phyloP scores from a whole-genome alignment of 2,888 invertebrate species.

The Tricholauxania praeusta region DNA sequence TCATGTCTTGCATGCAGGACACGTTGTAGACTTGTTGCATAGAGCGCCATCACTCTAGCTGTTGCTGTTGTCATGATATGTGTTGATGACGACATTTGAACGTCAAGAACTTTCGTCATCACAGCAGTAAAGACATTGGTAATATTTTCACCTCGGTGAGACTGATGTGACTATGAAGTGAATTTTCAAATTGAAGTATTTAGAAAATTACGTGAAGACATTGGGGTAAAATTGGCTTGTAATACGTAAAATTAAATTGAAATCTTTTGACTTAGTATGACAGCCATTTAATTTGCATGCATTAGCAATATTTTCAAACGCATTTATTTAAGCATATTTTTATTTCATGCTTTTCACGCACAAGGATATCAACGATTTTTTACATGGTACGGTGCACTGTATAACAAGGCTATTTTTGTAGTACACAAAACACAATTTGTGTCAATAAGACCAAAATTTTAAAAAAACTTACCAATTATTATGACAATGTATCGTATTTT shows the following conservation, averaged over 20 bases:
- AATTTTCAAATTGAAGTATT: too few species aligned
- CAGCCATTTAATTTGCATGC: constrained; percentile 64
- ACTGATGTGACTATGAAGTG: too few species aligned
- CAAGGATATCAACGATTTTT: neutral
- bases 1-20: constrained; percentile 25
- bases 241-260: too few species aligned
- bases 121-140: constrained; percentile 21
- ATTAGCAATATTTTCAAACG: constrained; percentile 61
- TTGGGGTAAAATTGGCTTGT: too few species aligned
- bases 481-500: too few species aligned
- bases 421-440: too few species aligned
- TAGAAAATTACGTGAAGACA: too few species aligned
- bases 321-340: constrained; percentile 58
- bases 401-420: too few species aligned
- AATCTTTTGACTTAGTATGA: too few species aligned
- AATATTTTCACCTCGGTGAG: constrained; percentile 9
- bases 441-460: too few species aligned
- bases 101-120: constrained; percentile 9
- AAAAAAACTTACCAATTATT: too few species aligned
- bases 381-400: too few species aligned
- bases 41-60: neutral
- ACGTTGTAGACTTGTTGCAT: constrained; percentile 4
- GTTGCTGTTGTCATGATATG: constrained; percentile 11
- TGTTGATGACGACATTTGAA: constrained; percentile 17
- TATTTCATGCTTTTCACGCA: constrained; percentile 44